These are phyloP conservation scores for Amphiprion percula DNA, from an alignment of 2,113 vertebrate genomes.

Conservation along the genomic window DNA sequence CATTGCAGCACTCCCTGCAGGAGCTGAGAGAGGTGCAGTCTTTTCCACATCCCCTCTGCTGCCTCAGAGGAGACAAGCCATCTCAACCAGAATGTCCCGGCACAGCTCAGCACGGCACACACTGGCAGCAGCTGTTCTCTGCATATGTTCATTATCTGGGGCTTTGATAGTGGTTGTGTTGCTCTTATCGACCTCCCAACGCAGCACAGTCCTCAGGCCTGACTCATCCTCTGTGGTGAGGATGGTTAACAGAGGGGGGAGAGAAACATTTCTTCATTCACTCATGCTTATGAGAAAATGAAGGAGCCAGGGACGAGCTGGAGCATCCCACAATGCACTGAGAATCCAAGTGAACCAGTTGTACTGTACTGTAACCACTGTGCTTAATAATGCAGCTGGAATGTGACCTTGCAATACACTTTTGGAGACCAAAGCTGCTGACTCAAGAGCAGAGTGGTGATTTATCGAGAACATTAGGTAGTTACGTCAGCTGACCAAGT, in stretches of 20 bases:
- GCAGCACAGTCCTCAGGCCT: conserved; percentile 8
- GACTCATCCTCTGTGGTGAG: conserved; percentile 35
- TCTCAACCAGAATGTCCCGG: conserved; percentile 45
- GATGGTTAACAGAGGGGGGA: background rate
- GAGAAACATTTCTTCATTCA: conserved; percentile 16
- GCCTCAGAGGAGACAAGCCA: conserved; percentile 60
- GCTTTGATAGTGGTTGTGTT: conserved; percentile 25
- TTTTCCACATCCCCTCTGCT: conserved; percentile 63
- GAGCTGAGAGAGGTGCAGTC: conserved; percentile 69
- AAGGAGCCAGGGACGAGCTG: conserved; percentile 8
- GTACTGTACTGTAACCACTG: conserved; percentile 5
- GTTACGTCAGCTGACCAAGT: background rate
- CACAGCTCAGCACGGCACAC: conserved; percentile 22
- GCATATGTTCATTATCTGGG: conserved; percentile 12
- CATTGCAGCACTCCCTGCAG: conserved; percentile 83
- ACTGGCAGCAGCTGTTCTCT: conserved; percentile 26
- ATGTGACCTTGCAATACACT: conserved; percentile 55
- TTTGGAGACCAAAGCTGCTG: conserved; percentile 27
- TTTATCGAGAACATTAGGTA: conserved; percentile 35
- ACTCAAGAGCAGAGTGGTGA: conserved; percentile 44
- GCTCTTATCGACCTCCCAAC: conserved; percentile 39
- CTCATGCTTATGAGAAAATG: background rate
- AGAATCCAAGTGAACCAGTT: background rate
- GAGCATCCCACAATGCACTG: conserved; percentile 57
- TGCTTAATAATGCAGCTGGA: conserved; percentile 29